Base-by-base conservation (phyloP, 1,140 invertebrate species). In the Pseudomyrmex dendroicus region DNA sequence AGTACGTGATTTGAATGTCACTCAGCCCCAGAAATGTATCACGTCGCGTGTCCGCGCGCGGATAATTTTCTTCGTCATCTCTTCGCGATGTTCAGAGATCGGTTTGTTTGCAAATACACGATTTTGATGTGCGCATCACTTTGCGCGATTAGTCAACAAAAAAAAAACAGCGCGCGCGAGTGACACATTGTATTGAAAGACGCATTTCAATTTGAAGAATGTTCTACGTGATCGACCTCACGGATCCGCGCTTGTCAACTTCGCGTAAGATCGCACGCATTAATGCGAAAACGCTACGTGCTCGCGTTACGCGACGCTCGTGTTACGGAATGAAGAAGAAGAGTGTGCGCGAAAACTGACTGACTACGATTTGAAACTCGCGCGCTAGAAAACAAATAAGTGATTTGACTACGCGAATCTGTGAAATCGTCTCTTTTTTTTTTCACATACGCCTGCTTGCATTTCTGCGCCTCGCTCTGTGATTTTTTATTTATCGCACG, bases 211-310 rank as follows among this genome's bases (percentile, higher is more conserved):
- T 86, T 83, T 62, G 44, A 61, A 8, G 46, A 50, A 62, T 50
- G 22, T 1, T 20, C 35, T 86, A 86, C 85, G 85, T 86, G 84
- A 86, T 44, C 66, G 78, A 61, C 48, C 72, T 83, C 77, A 83
- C 59, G 85, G n/a, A 52, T 76, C 82, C n/a, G 76, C 50, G 54
- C 5, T 35, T 35, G 54, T 59, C 70, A 61, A 57, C n/a, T 80
- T 66, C 15, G 12, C 17, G 20, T 44, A 48, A 76, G 62, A 85
- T 85, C 17, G 54, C 44, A 13, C 20, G 2, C 22, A 35, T 35
- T 7, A 73, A 50, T 63, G 25, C 62, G 48, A 59, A 70, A n/a
- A 20, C 64, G 46, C 25, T 84, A 78, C 35, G 35, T 67, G 59
- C n/a, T 48, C 54, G 46, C 63, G 82, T 67, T 72, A 44, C n/a